Evolutionary conservation across 2,888 invertebrate genomes (phyloP), one percentile per base, ranked within the genome.

Genomic region (Poecilus cupreus): DNA sequence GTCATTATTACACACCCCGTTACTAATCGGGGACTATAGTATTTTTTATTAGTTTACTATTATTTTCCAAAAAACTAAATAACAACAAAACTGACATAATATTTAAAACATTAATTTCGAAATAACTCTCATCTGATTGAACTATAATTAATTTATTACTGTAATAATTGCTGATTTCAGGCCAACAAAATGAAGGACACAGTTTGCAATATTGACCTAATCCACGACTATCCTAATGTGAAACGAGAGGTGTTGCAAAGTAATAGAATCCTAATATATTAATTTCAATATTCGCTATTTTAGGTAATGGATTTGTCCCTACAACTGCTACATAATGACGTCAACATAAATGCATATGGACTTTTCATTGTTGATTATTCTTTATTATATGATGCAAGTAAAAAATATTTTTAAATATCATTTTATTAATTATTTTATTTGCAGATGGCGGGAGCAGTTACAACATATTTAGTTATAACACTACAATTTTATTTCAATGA

Each of bases 151-250:
- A 2, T 43, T n/a, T n/a, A n/a, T n/a, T n/a, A n/a, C n/a, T n/a
- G n/a, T n/a, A n/a, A n/a, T n/a, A n/a, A n/a, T n/a, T n/a, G n/a
- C n/a, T n/a, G n/a, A 22, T 57, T 57, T 3, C 13, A 57, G 57
- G 57, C 57, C n/a, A 26, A 57, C n/a, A 57, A 26, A 57, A 57
- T 57, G 10, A 57, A 57, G n/a, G 11, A 57, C 3, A 57, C 57
- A 22, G n/a, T 57, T 3, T 57, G 57, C n/a, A 24, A 24, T 11
- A 26, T 57, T n/a, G 26, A 57, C 10, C 13, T 26, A 13, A 24
- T 22, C 26, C 11, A 57, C 22, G 57, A 57, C 26, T 24, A 11
- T 57, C 26, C 57, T 26, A 57, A 22, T 26, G 3, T 57, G 26
- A 57, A 24, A 57, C 22, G 57, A 24, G 57, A 57, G 24, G n/a